Base-by-base conservation (phyloP, 2,113 vertebrate genomes). In the Vulpes vulpes region DNA sequence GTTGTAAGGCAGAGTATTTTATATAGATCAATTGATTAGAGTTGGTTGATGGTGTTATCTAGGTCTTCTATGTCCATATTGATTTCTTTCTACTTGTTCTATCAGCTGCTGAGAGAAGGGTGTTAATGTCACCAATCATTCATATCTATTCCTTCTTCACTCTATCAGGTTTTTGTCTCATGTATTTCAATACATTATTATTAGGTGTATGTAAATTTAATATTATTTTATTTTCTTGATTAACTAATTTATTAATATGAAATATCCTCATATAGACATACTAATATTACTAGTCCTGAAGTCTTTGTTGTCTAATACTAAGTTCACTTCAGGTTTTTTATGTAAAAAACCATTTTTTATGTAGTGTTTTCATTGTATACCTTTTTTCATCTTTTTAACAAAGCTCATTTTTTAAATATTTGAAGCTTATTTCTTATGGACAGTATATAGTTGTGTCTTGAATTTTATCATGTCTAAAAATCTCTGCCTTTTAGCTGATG, bases 81-180 rank as follows among this genome's bases (percentile, higher is more conserved):
- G 35, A 23, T 16, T 89, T 76, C 14, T 43, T 0, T 5, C 51
- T 38, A 6, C 38, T 59, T 22, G 8, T 43, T 62, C 12, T 15
- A 2, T 27, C n/a, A 43, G 0, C 25, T 27, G 9, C 22, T 22
- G 51, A 27, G 59, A n/a, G 32, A 76, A 17, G 10, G 17, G 3
- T 8, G 2, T 5, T 14, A 4, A 38, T 27, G 4, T n/a, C 35
- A 27, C 12, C 53, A 27, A 0, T 10, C 5, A 3, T 3, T 4
- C 57, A 10, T 8, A 23, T 22, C 79, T 19, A 30, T 2, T 51
- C 38, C 10, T 73, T 23, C 16, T 43, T 16, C 14, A 9, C 1
- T n/a, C 5, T 20, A 35, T 30, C 5, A 32, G 1, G 11, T 11
- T 69, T 93, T 25, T 55, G 62, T 8, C 43, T 43, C 15, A 4